These are phyloP conservation scores for Epiblema foenella DNA, from an alignment of 2,888 invertebrate species.

Conservation along the genomic window DNA sequence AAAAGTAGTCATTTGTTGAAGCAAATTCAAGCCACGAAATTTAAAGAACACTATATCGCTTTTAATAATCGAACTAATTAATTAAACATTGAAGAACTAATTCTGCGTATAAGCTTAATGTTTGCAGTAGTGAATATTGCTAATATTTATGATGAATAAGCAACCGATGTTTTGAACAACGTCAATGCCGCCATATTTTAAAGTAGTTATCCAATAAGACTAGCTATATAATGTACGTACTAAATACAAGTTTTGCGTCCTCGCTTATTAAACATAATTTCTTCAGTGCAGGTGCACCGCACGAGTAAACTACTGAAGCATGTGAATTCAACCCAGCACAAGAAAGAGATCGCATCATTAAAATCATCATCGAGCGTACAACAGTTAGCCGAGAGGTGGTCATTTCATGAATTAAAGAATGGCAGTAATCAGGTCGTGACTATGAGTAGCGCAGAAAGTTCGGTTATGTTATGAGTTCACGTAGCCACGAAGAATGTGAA, in stretches of 20 bases:
- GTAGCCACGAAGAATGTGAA: slow-evolving; percentile 24
- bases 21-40: not conserved
- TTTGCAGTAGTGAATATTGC: not conserved
- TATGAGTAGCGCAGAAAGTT: slow-evolving; percentile 41
- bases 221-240: not conserved
- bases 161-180: not conserved
- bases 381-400: slow-evolving; percentile 39
- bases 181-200: not conserved
- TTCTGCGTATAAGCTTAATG: not conserved
- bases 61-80: not conserved
- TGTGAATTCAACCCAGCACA: slow-evolving; percentile 33
- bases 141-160: not conserved
- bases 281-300: slow-evolving; percentile 37
- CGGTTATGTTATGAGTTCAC: slow-evolving; percentile 22
- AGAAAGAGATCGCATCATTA: slow-evolving; percentile 36
- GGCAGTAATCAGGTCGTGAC: slow-evolving; percentile 46
- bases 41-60: not conserved
- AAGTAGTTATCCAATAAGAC: slow-evolving; percentile 1
- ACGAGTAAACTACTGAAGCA: slow-evolving; percentile 28
- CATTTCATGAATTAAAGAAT: slow-evolving; percentile 46
- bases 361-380: slow-evolving; percentile 14
- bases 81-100: not conserved
- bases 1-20: not conserved
- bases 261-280: slow-evolving; percentile 29
- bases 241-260: slow-evolving; percentile 27